Evolutionary conservation across 2,113 vertebrate species (phyloP).

Genomic region (Gasterosteus aculeatus): DNA sequence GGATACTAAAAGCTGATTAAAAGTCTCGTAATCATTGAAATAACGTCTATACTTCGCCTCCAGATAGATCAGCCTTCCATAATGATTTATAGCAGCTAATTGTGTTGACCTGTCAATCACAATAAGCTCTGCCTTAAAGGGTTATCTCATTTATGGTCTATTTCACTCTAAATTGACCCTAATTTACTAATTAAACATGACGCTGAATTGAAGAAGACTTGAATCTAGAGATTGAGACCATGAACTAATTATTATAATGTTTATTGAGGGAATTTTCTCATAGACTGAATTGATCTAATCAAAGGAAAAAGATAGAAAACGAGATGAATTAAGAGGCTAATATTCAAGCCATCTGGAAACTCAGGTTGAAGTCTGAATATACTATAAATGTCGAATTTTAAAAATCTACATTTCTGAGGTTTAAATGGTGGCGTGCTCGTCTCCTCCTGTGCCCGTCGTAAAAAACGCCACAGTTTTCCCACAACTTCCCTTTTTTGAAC

Average conservation of each 20-base stretch:
- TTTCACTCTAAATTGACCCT: too few species aligned
- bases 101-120: background rate
- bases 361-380: background rate
- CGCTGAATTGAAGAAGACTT: too few species aligned
- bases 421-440: background rate
- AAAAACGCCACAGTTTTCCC: background rate
- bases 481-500: conserved; percentile 11
- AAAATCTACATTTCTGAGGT: background rate
- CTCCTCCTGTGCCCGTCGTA: background rate
- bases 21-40: conserved; percentile 15
- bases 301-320: background rate
- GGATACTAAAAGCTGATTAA: conserved; percentile 7
- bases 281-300: background rate
- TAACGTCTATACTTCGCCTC: conserved; percentile 30
- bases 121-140: too few species aligned
- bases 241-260: too few species aligned
- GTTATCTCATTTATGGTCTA: too few species aligned
- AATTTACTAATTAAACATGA: too few species aligned
- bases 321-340: background rate
- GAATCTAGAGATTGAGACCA: too few species aligned
- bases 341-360: background rate
- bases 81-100: background rate
- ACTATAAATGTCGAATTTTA: too few species aligned
- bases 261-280: too few species aligned
- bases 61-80: background rate